Evolutionary conservation across 1,140 invertebrate species (phyloP), one percentile per base, ranked within the genome.

Genomic region (Glomeris maerens): DNA sequence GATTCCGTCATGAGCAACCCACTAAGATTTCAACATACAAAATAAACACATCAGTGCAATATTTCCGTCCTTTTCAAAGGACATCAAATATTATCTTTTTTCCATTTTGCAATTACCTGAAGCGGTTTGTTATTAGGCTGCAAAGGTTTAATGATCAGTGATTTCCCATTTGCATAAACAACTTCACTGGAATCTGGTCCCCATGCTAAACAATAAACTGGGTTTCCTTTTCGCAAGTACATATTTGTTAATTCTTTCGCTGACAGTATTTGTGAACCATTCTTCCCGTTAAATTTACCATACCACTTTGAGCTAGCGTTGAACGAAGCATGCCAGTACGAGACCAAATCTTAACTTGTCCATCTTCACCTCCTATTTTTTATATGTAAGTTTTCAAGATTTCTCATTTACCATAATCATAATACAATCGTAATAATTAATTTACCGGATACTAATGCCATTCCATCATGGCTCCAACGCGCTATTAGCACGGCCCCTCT

Each of bases 261-360:
- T 42, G 5, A 20, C 17, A 36, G 31, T 36, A 36, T 36, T 36
- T 42, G 14, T 45, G 39, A n/a, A n/a, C n/a, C n/a, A n/a, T 50
- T 45, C 21, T n/a, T 47, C 42, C 14, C 14, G 17, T 29, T 38
- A 49, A 27, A 14, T 4, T 20, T 10, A 14, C 56, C 61, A 62
- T 61, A 63, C 70, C 79, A 46, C 81, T 81, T 62, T 90, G 82
- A 22, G 88, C 78, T 1, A 96, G 70, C 2, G 87, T 88, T 13
- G 90, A 93, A 23, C 94, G 75, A 2, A 98, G 69, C 79, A 98
- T 91, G 42, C 93, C 93, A 65, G 81, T 91, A 26, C 89, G 70
- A 2, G 94, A 97, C 93, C 94, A 99, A 50, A 97, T 82, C 71
- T 97, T 96, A 0, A 98, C 77, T 29, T 79, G 77, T 13, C 94